Base-by-base conservation (phyloP, 2,888 invertebrate species). In the Acrobasis consociella region DNA sequence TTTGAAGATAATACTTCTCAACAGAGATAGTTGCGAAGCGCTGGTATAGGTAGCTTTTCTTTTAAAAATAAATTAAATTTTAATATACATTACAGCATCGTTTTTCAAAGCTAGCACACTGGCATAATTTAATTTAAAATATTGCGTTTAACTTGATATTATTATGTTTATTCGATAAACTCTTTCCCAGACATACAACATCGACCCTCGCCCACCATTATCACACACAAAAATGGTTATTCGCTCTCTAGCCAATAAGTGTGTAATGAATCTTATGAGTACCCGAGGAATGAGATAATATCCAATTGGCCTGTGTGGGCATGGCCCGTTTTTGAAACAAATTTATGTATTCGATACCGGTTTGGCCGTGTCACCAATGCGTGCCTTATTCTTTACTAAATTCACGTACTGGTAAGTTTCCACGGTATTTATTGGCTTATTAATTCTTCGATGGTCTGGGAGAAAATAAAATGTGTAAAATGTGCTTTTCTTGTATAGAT, bases 201-300 rank as follows among this genome's bases (percentile, higher is more conserved):
- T 71, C 67, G 66, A 69, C 62, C 67, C 1, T 0, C 9, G 51
- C 64, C 59, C 85, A 75, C 70, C 87, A 80, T 85, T 89, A 82
- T 58, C 49, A 16, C 70, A 77, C 74, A 86, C 85, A 84, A 84
- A 89, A 87, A 89, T 89, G 85, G 87, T 88, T 86, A 87, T 89
- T 83, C 85, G 81, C 78, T 84, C 80, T 88, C 86, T 85, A 86
- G 83, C 86, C 86, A 86, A 89, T 89, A 87, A 86, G 85, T 87
- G 85, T 83, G 91, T 87, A 91, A 92, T 91, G 91, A 91, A 89
- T 90, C 87, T 84, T 82, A 77, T 81, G 83, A 86, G 88, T 91
- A 89, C 87, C 80, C 76, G 83, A 81, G 81, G 80, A 82, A 82
- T 82, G 81, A 85, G 84, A 88, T 90, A 89, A 89, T 86, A 83